Conservation (phyloP, 2,113 vertebrate genomes). For the Heterochromis multidens region DNA sequence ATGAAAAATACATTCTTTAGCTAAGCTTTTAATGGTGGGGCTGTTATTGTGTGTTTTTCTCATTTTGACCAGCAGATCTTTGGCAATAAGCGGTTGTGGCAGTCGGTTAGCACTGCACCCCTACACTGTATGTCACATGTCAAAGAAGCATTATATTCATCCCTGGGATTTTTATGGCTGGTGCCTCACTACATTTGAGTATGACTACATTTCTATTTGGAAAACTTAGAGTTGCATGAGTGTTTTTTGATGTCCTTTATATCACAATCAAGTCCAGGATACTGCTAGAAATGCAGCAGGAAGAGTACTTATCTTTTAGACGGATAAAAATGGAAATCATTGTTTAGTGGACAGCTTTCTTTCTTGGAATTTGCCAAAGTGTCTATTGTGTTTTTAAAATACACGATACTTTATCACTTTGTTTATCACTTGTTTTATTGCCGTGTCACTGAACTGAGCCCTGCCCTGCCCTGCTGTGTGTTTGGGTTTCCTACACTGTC, state of each 20-base stretch:
- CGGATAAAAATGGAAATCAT: neutral
- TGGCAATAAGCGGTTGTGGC: neutral
- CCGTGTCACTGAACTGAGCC: neutral
- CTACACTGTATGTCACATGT: neutral
- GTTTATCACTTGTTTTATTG: neutral
- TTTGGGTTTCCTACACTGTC: neutral
- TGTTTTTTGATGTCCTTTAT: neutral
- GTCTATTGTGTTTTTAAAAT: neutral
- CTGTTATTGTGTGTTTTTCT: neutral
- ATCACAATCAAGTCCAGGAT: neutral
- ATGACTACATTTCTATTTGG: neutral
- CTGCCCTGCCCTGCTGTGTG: neutral
- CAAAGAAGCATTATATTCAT: neutral
- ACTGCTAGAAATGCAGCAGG: neutral
- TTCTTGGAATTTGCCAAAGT: neutral
- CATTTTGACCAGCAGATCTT: neutral
- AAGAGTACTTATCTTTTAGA: neutral
- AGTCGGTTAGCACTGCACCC: neutral
- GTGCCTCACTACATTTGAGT: neutral
- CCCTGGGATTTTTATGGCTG: neutral
- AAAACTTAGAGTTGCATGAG: neutral
- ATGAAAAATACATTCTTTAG: neutral
- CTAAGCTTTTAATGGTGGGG: neutral
- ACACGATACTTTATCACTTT: neutral
- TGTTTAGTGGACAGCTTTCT: neutral